Percentiles rank a stretch among this genome's conserved stretches.
Evolutionary conservation across 2,888 invertebrate genomes (phyloP).

Genomic region (Adineta ricciae): DNA sequence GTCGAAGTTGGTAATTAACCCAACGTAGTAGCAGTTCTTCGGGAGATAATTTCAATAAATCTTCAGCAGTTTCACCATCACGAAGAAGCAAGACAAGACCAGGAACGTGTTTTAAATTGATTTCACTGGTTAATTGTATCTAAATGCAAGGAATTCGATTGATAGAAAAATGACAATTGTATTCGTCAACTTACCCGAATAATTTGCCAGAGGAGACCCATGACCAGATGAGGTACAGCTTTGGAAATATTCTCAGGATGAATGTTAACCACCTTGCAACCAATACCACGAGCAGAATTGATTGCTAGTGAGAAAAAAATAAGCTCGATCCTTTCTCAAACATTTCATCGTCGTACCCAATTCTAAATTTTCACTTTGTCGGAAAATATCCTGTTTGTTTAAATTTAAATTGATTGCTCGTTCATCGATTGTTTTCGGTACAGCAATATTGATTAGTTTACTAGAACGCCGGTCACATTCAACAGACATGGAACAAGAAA

Average conservation of each 20-base stretch:
- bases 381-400: constrained; percentile 29
- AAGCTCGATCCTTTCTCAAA: background rate
- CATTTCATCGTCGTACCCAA: background rate
- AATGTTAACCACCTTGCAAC: constrained; percentile 78
- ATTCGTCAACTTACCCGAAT: constrained; percentile 70
- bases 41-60: constrained; percentile 83
- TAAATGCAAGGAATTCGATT: background rate
- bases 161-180: no score
- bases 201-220: constrained; percentile 96
- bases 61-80: constrained; percentile 73
- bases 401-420: constrained; percentile 77
- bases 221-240: constrained; percentile 81
- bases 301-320: background rate
- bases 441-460: constrained; percentile 96
- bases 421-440: constrained; percentile 98
- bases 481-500: background rate
- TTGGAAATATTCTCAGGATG: constrained; percentile 88
- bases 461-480: constrained; percentile 53
- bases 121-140: constrained; percentile 74
- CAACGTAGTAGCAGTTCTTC: constrained; percentile 80
- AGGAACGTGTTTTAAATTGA: constrained; percentile 89
- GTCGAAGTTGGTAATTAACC: constrained; percentile 93
- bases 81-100: constrained; percentile 78
- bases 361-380: constrained; percentile 33
- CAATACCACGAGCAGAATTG: constrained; percentile 73